Percentiles rank a stretch among this genome's conserved stretches.
Evolutionary conservation across 1,140 invertebrate species (phyloP).

Genomic region (Drosophila sp.): DNA sequence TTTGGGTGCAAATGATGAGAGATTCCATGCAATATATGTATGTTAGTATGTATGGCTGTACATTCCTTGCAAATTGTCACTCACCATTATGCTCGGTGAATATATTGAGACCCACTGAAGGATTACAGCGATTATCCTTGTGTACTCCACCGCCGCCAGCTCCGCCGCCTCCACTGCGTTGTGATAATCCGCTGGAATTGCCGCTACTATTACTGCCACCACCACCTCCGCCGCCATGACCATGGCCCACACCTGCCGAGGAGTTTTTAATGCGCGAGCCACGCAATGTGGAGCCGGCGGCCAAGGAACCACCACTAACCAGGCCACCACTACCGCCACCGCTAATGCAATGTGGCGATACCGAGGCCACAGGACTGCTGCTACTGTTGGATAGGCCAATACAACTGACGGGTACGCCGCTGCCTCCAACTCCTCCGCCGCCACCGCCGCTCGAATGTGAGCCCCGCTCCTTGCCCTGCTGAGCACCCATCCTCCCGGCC

Average conservation of each 20-base stretch:
- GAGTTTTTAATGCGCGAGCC: conserved; percentile 77
- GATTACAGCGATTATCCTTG: conserved; percentile 88
- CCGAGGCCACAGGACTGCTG: conserved; percentile 66
- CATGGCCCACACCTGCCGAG: conserved; percentile 77
- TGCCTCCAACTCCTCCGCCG: conserved; percentile 50
- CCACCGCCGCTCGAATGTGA: conserved; percentile 71
- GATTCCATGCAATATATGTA: not conserved
- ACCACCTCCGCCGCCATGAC: conserved; percentile 86
- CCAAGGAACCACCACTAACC: conserved; percentile 56
- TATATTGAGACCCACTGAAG: conserved; percentile 91
- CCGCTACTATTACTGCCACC: conserved; percentile 85
- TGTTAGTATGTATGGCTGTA: too few relatives aligned
- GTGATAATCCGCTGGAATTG: conserved; percentile 50
- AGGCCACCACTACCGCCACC: conserved; percentile 38
- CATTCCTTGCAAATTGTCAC: conserved; percentile 51
- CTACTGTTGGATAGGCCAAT: conserved; percentile 70
- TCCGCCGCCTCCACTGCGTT: conserved; percentile 85
- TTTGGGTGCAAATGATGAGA: not conserved
- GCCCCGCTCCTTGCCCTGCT: conserved; percentile 91
- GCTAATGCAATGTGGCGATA: conserved; percentile 72
- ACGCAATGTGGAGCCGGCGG: conserved; percentile 75
- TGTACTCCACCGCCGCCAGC: conserved; percentile 85
- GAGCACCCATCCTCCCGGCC: conserved; percentile 89
- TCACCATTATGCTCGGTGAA: conserved; percentile 95
- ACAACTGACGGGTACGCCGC: conserved; percentile 68